A percentile compares a stretch with the other conserved stretches of the same genome.
These are phyloP conservation scores for Gopherus flavomarginatus DNA, from an alignment of 2,113 vertebrate genomes.

Conservation along the genomic window DNA sequence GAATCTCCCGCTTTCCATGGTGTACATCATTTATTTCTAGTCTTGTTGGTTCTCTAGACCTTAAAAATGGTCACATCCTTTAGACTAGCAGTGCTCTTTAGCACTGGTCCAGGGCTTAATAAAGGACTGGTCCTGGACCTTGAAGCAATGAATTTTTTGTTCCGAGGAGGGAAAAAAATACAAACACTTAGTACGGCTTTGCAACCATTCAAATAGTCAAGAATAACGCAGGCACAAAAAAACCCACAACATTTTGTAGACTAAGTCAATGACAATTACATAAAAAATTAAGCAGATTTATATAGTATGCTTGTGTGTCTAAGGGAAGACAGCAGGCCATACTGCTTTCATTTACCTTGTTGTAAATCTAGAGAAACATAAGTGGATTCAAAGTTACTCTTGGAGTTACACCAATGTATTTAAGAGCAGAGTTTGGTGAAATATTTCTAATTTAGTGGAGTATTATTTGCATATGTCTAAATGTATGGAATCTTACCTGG, in stretches of 20 bases:
- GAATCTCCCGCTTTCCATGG: neutral
- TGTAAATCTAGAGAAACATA: neutral
- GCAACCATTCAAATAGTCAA: neutral
- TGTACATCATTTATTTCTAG: neutral
- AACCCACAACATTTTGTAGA: neutral
- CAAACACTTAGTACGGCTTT: neutral
- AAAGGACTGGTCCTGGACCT: neutral
- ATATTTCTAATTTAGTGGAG: neutral
- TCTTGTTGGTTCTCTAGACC: neutral
- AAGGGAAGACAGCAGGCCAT: neutral
- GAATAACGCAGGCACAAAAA: neutral
- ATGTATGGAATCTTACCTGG: conserved; percentile 82
- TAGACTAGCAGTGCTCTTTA: neutral
- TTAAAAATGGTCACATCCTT: neutral
- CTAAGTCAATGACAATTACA: neutral
- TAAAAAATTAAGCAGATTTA: neutral
- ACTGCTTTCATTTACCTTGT: neutral
- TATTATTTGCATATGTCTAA: neutral
- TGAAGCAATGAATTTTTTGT: neutral
- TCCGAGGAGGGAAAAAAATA: neutral
- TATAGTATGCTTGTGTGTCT: neutral
- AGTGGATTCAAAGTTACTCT: neutral
- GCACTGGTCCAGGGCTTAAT: neutral
- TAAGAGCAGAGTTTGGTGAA: neutral
- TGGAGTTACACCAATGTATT: neutral